phyloP scores from a whole-genome alignment of 2,113 vertebrate genomes.

The Indri indri region DNA sequence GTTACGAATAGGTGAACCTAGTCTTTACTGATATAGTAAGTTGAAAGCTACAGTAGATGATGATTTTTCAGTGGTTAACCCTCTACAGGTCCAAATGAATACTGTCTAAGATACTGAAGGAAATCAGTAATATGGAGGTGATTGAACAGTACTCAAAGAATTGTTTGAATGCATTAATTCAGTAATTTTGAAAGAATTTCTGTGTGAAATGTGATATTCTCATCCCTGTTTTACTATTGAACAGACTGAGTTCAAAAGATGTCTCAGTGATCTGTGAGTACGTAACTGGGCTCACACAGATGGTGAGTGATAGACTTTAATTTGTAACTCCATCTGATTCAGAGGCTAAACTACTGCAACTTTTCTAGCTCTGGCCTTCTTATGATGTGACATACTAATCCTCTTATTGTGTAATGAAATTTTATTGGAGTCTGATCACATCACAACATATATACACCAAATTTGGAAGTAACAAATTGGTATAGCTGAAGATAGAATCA shows the following conservation, averaged over 20 bases:
- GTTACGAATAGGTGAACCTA: not conserved
- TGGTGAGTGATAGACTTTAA: not conserved
- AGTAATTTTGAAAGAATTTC: not conserved
- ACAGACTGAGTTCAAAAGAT: not conserved
- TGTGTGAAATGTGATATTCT: not conserved
- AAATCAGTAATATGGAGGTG: not conserved
- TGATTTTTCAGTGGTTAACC: not conserved
- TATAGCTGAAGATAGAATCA: not conserved
- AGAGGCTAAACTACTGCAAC: not conserved
- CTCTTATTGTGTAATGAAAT: not conserved
- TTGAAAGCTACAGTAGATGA: not conserved
- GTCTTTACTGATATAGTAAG: not conserved
- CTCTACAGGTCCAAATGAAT: not conserved
- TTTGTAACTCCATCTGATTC: not conserved
- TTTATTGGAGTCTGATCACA: not conserved
- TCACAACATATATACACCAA: not conserved
- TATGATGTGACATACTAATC: not conserved
- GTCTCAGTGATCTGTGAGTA: not conserved
- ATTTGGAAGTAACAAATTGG: not conserved
- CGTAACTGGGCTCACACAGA: not conserved
- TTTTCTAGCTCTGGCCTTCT: not conserved
- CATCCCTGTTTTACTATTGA: not conserved
- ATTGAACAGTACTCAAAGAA: not conserved
- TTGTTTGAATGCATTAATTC: not conserved
- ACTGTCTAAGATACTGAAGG: not conserved